These are phyloP conservation scores for Zoroaster sp. DNA, from an alignment of 53 echinoderm and acorn worm genomes.

Conservation along the genomic window DNA sequence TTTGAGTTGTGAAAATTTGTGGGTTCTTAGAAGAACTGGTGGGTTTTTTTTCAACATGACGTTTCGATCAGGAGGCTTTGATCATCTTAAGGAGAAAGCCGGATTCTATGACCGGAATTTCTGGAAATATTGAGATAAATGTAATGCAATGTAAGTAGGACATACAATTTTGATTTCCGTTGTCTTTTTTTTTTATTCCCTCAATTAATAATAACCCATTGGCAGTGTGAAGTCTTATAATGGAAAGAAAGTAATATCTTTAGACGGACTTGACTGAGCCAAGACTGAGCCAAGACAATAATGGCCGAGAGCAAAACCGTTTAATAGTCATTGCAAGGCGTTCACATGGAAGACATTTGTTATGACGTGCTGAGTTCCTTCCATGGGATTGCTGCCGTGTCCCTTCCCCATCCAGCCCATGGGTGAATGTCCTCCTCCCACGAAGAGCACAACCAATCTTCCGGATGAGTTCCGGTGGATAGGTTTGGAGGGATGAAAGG, in stretches of 20 bases:
- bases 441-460: slow-evolving; percentile 33
- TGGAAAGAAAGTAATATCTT: neutral
- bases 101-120: neutral
- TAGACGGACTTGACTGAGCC: neutral
- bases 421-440: slow-evolving; percentile 27
- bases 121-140: neutral
- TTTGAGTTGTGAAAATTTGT: neutral
- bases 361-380: neutral
- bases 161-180: neutral
- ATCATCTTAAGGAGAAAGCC: neutral
- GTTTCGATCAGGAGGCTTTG: too few relatives aligned
- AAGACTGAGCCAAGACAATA: neutral
- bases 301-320: neutral
- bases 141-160: neutral
- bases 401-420: neutral
- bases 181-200: neutral
- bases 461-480: slow-evolving; percentile 32
- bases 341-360: neutral
- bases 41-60: neutral
- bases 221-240: neutral
- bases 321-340: neutral
- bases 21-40: neutral
- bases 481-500: slow-evolving; percentile 2
- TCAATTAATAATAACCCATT: neutral
- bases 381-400: neutral